phyloP scores from a whole-genome alignment of 2,888 invertebrate genomes.

The Synanthedon vespiformis region DNA sequence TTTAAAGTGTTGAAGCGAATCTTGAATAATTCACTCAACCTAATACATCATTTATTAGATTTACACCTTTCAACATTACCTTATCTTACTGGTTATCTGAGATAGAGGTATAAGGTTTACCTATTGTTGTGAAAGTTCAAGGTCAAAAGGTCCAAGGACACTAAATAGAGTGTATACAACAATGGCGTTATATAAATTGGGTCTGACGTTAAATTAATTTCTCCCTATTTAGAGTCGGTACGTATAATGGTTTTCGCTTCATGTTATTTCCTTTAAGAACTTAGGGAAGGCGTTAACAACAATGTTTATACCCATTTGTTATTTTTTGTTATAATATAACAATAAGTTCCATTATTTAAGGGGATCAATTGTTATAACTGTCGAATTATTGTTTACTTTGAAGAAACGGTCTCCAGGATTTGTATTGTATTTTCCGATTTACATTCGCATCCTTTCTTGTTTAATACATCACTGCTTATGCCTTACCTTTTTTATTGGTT shows the following conservation, averaged over 20 bases:
- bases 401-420: too few relatives aligned
- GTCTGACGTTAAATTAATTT: constrained; percentile 21
- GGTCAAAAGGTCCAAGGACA: background rate
- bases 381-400: too few relatives aligned
- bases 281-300: background rate
- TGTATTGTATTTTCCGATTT: too few relatives aligned
- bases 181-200: constrained; percentile 19
- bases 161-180: constrained; percentile 1
- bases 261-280: background rate
- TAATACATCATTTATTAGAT: background rate
- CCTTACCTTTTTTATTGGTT: too few relatives aligned
- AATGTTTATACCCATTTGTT: background rate
- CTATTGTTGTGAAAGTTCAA: constrained; percentile 2
- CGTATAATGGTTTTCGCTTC: background rate
- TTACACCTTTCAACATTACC: constrained; percentile 12
- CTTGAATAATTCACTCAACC: background rate
- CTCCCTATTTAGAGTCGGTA: constrained; percentile 13
- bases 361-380: too few relatives aligned
- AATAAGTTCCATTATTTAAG: too few relatives aligned
- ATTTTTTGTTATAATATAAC: too few relatives aligned
- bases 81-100: constrained; percentile 17
- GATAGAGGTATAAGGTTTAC: constrained; percentile 7
- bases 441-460: too few relatives aligned
- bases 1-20: background rate
- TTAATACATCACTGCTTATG: too few relatives aligned